Evolutionary conservation across 2,113 vertebrate genomes (phyloP), one percentile per base, ranked within the genome.

Genomic region (Lepus americanus): DNA sequence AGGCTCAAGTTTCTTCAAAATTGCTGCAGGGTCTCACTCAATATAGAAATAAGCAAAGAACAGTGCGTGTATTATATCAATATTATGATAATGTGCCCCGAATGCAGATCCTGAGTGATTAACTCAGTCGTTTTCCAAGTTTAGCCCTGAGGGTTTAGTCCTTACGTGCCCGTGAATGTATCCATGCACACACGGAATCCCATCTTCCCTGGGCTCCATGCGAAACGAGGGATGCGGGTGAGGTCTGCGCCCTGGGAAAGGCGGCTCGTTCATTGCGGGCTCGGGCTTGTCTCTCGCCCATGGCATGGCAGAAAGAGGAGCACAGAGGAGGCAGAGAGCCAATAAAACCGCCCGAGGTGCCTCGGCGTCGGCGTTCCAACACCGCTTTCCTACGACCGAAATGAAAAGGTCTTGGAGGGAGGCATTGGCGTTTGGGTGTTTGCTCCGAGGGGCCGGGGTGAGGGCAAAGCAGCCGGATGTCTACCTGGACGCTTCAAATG

Each of bases 61-160:
- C 96, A 96, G 96, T 94, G 92, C 44, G 66, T 89, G 96, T 64
- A 96, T 97, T 97, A 96, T 97, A 90, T 93, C 96, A 90, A 83
- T 94, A 95, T 96, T 97, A 94, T 91, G 95, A 95, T 96, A 94
- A 94, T 92, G 79, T 61, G 85, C 84, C 67, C 69, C 7, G 25
- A 84, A 94, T 66, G 88, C 44, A 55, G 95, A 94, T 95, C 95
- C 12, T 61, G 93, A 51, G 70, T 94, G 91, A 90, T 90, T 76
- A 84, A 95, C 86, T 96, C 29, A 3, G 85, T 80, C 78, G 9
- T 92, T 96, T 95, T 95, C 96, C 92, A 94, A 73, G 89, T 61
- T 14, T 69, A 8, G 79, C 85, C 64, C 39, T 0, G 9, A 66
- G 84, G 82, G 31, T 9, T 64, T 80, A 27, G 67, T 23, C 83